Base-by-base conservation (phyloP, 1,140 invertebrate species). In the Homalodisca vitripennis region DNA sequence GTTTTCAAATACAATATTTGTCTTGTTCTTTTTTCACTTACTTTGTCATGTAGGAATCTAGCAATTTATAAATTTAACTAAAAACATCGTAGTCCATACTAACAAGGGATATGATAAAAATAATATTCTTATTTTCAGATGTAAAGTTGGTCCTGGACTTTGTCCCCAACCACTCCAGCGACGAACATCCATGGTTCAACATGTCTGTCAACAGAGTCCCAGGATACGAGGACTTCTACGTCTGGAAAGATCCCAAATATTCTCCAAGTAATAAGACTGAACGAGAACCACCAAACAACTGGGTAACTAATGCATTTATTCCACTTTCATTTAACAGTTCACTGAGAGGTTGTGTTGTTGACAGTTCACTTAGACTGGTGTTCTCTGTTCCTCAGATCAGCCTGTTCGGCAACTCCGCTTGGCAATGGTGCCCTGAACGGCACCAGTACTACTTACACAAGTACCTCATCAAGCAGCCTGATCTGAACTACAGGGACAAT, bases 401-500 rank as follows among this genome's bases (percentile, higher is more conserved):
- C 55, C 78, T 86, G 0, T 89, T 91, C 74, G 83, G 86, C 64
- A 87, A 86, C 53, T 83, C 86, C 12, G 88, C 88, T 20, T 94
- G 92, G 92, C 80, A 79, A 1, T 93, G 84, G 78, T 82, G 80
- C 76, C 76, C 81, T 57, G 79, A 80, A 20, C 77, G 89, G 1
- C 77, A 86, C 72, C 85, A 91, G 73, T 94, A 85, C 77, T 94
- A 92, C 77, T 78, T 91, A 1, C 91, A 93, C 78, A 88, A 91
- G 75, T 92, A 92, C 74, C 78, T 82, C 0, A 72, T 74, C 1
- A 80, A 85, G 41, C 89, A 93, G 74, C 91, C 92, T 0, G 92
- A 94, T 74, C 77, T 92, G 0, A 90, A 92, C 75, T 88, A 80
- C 71, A 78, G 82, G 2, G 89, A 89, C 77, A 76, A 79, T 3